phyloP scores from a whole-genome alignment of 2,113 vertebrate species.

The Hydrolagus affinis region DNA sequence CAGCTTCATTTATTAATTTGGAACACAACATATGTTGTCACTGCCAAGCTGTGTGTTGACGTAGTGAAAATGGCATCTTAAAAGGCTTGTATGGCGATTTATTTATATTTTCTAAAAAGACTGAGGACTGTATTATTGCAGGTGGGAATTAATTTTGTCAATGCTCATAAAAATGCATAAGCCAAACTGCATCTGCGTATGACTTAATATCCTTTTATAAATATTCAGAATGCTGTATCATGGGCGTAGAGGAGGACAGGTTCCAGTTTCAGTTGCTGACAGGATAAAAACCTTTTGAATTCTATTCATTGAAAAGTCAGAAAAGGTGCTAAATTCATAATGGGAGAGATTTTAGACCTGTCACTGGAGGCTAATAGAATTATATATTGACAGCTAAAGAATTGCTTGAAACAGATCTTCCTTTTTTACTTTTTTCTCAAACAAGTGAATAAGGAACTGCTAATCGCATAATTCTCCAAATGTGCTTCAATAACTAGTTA shows the following conservation, averaged over 20 bases:
- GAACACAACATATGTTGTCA: too few relatives aligned
- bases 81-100: not conserved
- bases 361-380: slow-evolving; percentile 8
- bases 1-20: too few relatives aligned
- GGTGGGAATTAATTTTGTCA: not conserved
- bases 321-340: not conserved
- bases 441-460: not conserved
- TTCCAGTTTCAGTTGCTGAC: not conserved
- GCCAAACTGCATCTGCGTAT: not conserved
- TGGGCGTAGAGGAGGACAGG: not conserved
- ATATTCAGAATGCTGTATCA: not conserved
- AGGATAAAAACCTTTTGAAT: not conserved
- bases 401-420: not conserved
- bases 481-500: not conserved
- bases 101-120: not conserved
- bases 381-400: not conserved
- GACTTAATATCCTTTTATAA: not conserved
- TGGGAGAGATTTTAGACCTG: not conserved
- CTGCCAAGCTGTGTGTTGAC: too few relatives aligned
- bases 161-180: not conserved
- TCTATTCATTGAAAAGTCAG: not conserved
- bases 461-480: not conserved
- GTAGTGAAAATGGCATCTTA: too few relatives aligned
- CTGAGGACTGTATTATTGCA: not conserved
- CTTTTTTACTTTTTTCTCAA: not conserved